Conservation (phyloP, 37 sponge, comb jelly and placozoan species). For the Tethya wilhelma region DNA sequence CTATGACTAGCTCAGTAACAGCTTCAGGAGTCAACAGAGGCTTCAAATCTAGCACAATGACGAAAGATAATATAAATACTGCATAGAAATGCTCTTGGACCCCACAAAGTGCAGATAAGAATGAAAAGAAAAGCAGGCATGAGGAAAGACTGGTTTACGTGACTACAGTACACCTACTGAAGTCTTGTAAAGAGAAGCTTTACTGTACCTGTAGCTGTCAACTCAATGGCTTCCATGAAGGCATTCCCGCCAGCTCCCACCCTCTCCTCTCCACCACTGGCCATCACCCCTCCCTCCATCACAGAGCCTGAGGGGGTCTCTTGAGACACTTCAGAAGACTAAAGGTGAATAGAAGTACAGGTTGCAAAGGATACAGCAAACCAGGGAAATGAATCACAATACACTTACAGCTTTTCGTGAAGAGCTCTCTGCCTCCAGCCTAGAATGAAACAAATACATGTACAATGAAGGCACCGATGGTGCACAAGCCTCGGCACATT, state of each 20-base stretch:
- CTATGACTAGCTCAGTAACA: slow-evolving; percentile 82
- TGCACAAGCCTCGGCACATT: no score
- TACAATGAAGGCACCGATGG: no score
- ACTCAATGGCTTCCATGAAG: slow-evolving; percentile 63
- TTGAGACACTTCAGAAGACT: background rate
- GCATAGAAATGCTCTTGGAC: no score
- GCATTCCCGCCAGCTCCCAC: background rate
- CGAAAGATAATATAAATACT: no score
- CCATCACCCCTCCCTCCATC: background rate
- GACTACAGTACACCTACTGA: no score
- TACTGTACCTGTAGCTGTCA: slow-evolving; percentile 49
- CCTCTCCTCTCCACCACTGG: background rate
- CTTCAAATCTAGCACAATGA: slow-evolving; percentile 66
- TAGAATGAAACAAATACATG: no score
- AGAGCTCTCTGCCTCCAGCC: no score
- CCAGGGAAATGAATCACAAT: no score
- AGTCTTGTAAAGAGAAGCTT: background rate
- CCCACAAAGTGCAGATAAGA: no score
- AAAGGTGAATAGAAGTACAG: background rate
- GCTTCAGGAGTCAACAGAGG: slow-evolving; percentile 66
- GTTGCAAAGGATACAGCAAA: background rate
- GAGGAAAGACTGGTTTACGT: no score
- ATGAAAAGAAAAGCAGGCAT: no score
- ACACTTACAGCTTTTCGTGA: no score
- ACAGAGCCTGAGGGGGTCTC: background rate